These are phyloP conservation scores for Drosophila merina DNA, from an alignment of 2,888 invertebrate species.

Conservation along the genomic window DNA sequence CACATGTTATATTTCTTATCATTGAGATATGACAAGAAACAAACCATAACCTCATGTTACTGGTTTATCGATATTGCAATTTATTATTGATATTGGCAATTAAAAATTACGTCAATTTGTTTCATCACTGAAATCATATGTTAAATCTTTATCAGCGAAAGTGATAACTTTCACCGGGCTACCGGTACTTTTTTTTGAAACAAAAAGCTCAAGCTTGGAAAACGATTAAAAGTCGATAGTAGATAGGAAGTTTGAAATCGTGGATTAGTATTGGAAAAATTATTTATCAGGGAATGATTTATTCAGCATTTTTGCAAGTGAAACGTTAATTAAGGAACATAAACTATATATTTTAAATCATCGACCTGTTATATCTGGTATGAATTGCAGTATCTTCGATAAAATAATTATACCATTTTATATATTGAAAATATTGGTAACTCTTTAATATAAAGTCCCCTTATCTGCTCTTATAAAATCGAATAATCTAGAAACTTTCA, in stretches of 20 bases:
- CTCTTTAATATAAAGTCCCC: too few species aligned
- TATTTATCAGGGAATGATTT: not conserved
- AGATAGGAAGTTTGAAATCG: not conserved
- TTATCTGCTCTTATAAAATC: too few species aligned
- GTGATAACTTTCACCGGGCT: not conserved
- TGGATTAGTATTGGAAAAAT: not conserved
- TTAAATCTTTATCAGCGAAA: not conserved
- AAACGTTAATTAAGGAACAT: not conserved
- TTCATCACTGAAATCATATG: not conserved
- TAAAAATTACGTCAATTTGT: not conserved
- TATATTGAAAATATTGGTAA: too few species aligned
- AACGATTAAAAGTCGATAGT: not conserved
- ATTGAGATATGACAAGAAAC: not conserved
- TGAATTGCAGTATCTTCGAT: too few species aligned
- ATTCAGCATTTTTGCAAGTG: not conserved
- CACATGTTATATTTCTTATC: not conserved
- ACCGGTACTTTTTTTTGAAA: constrained; percentile 4
- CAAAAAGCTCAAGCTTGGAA: not conserved
- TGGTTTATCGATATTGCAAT: not conserved
- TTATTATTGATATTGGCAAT: not conserved
- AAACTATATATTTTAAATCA: too few species aligned
- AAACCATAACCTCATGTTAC: not conserved
- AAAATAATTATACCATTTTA: too few species aligned
- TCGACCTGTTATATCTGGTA: too few species aligned
- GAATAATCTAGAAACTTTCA: not conserved